These are phyloP conservation scores for Tuberolachnus salignus DNA, from an alignment of 2,888 invertebrate species.

Conservation along the genomic window DNA sequence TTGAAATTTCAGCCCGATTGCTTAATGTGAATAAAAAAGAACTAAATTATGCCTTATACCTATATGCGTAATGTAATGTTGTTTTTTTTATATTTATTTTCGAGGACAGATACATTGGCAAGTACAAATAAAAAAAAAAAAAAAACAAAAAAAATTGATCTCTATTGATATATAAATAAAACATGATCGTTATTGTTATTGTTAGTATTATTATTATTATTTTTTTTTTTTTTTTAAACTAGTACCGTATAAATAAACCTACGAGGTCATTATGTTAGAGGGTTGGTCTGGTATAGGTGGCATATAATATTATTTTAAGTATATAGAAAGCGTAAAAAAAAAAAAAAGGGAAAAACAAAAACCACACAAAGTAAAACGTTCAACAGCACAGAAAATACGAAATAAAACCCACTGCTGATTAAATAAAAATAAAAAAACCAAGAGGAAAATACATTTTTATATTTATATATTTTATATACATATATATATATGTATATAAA, in stretches of 20 bases:
- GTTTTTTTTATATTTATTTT: too few relatives aligned
- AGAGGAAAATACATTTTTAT: constrained; percentile 49
- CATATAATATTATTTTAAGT: neutral
- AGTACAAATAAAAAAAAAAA: constrained; percentile 35
- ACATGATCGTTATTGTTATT: constrained; percentile 16
- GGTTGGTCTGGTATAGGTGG: constrained; percentile 13
- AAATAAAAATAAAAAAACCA: constrained; percentile 25
- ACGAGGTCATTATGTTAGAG: constrained; percentile 7
- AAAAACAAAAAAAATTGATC: neutral
- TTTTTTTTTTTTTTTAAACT: constrained; percentile 28
- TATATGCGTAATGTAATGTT: neutral
- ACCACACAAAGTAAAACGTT: constrained; percentile 55
- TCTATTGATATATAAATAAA: neutral
- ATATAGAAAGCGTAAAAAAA: constrained; percentile 38
- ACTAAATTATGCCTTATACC: neutral
- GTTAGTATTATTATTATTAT: constrained; percentile 13
- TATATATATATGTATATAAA: neutral
- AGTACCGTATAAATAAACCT: neutral
- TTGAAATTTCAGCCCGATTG: constrained; percentile 20
- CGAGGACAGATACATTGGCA: constrained; percentile 28
- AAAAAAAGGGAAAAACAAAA: constrained; percentile 47
- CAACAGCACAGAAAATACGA: constrained; percentile 52
- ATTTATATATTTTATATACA: constrained; percentile 18
- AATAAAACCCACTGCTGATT: constrained; percentile 48
- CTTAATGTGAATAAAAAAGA: neutral